Evolutionary conservation across 37 sponge, comb jelly and placozoan genomes (phyloP).

Genomic region (Petrosia ficiformis): DNA sequence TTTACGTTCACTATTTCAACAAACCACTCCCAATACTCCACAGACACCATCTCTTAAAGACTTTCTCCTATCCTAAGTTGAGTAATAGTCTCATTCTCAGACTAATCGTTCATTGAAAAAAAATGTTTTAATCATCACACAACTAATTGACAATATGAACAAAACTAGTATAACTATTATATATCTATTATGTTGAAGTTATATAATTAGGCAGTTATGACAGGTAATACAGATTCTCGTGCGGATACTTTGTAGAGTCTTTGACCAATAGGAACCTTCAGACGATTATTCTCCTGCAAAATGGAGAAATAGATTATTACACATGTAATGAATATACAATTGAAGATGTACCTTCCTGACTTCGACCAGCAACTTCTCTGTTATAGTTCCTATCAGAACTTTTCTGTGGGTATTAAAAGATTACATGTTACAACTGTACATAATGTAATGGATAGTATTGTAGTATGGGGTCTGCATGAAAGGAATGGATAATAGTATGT

Average conservation of each 20-base stretch:
- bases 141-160: too few relatives aligned
- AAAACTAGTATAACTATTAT: too few relatives aligned
- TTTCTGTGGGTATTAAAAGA: slow-evolving; percentile 11
- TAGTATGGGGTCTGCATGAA: too few relatives aligned
- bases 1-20: background rate
- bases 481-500: too few relatives aligned
- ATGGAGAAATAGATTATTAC: background rate
- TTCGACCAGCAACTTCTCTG: slow-evolving; percentile 41
- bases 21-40: background rate
- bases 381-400: slow-evolving; percentile 32
- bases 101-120: too few relatives aligned
- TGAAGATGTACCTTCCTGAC: slow-evolving; percentile 41
- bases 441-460: slow-evolving; percentile 1
- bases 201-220: background rate
- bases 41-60: background rate
- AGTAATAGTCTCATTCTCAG: background rate
- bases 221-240: background rate
- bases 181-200: background rate
- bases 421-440: background rate
- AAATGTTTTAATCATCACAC: too few relatives aligned
- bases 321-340: background rate
- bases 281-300: slow-evolving; percentile 51
- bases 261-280: slow-evolving; percentile 51
- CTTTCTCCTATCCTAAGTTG: background rate
- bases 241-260: slow-evolving; percentile 51